These are phyloP conservation scores for Timema podura DNA, from an alignment of 2,888 invertebrate species.

Conservation along the genomic window DNA sequence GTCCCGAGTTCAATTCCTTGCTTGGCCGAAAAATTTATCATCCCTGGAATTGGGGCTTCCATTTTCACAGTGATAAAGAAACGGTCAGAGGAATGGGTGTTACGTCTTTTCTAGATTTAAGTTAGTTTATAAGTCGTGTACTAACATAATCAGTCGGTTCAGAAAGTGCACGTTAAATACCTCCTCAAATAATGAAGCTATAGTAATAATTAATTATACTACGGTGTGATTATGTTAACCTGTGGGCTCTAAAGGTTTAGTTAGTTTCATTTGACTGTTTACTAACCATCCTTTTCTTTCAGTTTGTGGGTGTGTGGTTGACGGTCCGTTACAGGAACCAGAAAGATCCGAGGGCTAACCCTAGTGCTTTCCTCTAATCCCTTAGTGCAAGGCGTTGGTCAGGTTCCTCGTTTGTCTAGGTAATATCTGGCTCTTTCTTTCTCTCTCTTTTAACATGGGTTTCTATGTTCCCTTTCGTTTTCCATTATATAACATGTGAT, in stretches of 20 bases:
- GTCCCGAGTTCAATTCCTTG: too few species aligned
- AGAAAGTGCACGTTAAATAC: neutral
- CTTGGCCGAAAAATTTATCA: too few species aligned
- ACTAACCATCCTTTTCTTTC: constrained; percentile 45
- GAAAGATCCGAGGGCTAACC: constrained; percentile 95
- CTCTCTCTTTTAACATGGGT: constrained; percentile 18
- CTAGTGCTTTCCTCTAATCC: constrained; percentile 94
- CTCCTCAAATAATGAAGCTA: neutral
- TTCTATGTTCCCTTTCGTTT: neutral
- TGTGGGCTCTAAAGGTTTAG: too few species aligned
- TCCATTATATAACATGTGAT: too few species aligned
- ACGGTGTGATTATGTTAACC: too few species aligned
- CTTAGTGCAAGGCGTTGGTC: constrained; percentile 36
- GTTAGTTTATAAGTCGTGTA: too few species aligned
- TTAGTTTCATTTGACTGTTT: neutral
- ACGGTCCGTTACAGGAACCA: constrained; percentile 97
- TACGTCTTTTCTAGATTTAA: too few species aligned
- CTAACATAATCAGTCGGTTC: too few species aligned
- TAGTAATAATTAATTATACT: too few species aligned
- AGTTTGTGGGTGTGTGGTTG: constrained; percentile 97
- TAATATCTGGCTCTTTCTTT: constrained; percentile 4
- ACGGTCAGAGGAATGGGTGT: too few species aligned
- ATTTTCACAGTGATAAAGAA: too few species aligned
- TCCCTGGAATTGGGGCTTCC: too few species aligned
- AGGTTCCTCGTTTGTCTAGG: constrained; percentile 25